A percentile compares a stretch with the other conserved stretches of the same genome.
Conservation (phyloP, 2,888 invertebrate genomes). For the Sinotaia quadrata region DNA sequence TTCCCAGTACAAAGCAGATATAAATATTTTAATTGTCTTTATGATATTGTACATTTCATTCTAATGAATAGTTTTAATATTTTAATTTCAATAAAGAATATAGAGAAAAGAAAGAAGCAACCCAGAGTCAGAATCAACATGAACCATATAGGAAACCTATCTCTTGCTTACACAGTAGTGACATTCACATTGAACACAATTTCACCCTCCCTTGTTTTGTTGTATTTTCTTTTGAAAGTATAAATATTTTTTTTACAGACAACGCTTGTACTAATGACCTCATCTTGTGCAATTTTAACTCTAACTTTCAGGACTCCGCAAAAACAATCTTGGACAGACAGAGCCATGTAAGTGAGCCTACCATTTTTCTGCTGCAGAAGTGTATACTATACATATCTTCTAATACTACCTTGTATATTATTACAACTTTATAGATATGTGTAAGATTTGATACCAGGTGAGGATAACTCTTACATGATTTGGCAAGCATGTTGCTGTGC, state of each 20-base stretch:
- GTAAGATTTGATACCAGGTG: too few relatives aligned
- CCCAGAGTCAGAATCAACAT: too few relatives aligned
- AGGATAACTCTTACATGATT: too few relatives aligned
- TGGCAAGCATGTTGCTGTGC: too few relatives aligned
- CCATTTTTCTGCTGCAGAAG: conserved; percentile 20
- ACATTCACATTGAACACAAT: conserved; percentile 1
- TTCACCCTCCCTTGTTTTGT: background rate
- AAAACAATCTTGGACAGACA: conserved; percentile 52
- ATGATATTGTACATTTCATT: too few relatives aligned
- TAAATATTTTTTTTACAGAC: conserved; percentile 2
- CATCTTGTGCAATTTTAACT: conserved; percentile 43
- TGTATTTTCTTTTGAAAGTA: background rate
- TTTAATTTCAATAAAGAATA: too few relatives aligned
- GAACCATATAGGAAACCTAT: conserved; percentile 6
- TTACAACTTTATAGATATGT: too few relatives aligned
- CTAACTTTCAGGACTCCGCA: conserved; percentile 52
- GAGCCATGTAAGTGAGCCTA: conserved; percentile 56
- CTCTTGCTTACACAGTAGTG: conserved; percentile 13
- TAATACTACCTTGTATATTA: background rate
- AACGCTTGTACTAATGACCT: conserved; percentile 33
- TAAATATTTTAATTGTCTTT: too few relatives aligned
- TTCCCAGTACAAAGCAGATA: too few relatives aligned
- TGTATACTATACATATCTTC: background rate
- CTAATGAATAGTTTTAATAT: too few relatives aligned
- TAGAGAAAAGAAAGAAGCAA: too few relatives aligned